These are phyloP conservation scores for Cottus gobio DNA, from an alignment of 2,113 vertebrate species.

Conservation along the genomic window DNA sequence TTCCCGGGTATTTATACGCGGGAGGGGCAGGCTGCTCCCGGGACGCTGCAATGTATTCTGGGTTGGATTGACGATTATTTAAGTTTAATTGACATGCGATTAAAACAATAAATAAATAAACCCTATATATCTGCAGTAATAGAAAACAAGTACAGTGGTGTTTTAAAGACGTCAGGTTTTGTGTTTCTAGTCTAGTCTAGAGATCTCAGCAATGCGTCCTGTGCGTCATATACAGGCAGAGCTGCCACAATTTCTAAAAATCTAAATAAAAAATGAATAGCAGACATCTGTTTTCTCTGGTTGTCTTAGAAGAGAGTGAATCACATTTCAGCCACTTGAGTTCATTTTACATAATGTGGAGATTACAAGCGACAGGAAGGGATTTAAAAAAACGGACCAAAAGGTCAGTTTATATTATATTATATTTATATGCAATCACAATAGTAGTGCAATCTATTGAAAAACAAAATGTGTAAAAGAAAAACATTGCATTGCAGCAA, in stretches of 20 bases:
- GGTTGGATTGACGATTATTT: background rate
- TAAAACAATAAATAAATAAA: background rate
- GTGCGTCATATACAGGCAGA: background rate
- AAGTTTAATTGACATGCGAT: background rate
- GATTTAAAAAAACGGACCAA: background rate
- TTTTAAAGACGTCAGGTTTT: background rate
- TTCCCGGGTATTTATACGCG: slow-evolving; percentile 26
- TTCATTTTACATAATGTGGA: background rate
- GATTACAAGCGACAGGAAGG: background rate
- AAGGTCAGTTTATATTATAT: background rate
- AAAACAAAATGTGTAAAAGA: background rate
- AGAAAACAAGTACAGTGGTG: background rate
- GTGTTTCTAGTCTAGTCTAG: background rate
- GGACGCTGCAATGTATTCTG: background rate
- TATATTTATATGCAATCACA: too few relatives aligned
- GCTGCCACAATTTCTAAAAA: background rate
- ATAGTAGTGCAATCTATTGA: background rate
- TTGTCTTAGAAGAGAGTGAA: too few relatives aligned
- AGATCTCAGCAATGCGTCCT: background rate
- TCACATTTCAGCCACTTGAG: background rate
- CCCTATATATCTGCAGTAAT: too few relatives aligned
- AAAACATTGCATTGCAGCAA: background rate
- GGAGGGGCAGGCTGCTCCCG: slow-evolving; percentile 23
- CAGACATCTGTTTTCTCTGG: background rate
- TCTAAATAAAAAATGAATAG: background rate